Evolutionary conservation across 2,113 vertebrate genomes (phyloP).

Genomic region (Pleuronectes platessa): DNA sequence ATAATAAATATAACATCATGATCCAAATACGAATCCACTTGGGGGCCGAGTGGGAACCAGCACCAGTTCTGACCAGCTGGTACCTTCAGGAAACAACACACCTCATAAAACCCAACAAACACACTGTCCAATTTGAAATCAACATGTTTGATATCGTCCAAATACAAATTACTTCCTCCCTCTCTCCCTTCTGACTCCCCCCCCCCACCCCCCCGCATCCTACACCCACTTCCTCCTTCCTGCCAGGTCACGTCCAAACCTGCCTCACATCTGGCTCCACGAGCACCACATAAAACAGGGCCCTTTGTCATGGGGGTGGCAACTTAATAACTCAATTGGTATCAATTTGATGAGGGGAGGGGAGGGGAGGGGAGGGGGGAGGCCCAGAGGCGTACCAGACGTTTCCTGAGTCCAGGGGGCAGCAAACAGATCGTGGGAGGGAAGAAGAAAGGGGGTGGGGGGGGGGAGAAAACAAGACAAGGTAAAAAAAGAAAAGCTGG

Average conservation of each 20-base stretch:
- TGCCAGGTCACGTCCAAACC: constrained; percentile 64
- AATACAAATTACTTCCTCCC: neutral
- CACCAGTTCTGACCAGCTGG: neutral
- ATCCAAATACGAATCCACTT: neutral
- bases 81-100: neutral
- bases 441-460: neutral
- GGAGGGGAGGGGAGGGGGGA: constrained; percentile 9
- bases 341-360: constrained; percentile 49
- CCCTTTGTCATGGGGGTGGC: constrained; percentile 48
- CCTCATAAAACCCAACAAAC: neutral
- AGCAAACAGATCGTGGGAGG: neutral
- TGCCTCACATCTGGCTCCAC: constrained; percentile 65
- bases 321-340: constrained; percentile 66
- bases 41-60: neutral
- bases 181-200: neutral
- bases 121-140: neutral
- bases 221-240: constrained; percentile 27
- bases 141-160: constrained; percentile 18
- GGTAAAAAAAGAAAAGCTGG: neutral
- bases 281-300: constrained; percentile 54
- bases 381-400: constrained; percentile 39
- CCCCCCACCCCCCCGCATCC: neutral
- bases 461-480: neutral
- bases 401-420: constrained; percentile 35
- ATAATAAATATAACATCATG: too few relatives aligned